phyloP scores from a whole-genome alignment of 2,888 invertebrate species.

The Trissoscelio sp. region DNA sequence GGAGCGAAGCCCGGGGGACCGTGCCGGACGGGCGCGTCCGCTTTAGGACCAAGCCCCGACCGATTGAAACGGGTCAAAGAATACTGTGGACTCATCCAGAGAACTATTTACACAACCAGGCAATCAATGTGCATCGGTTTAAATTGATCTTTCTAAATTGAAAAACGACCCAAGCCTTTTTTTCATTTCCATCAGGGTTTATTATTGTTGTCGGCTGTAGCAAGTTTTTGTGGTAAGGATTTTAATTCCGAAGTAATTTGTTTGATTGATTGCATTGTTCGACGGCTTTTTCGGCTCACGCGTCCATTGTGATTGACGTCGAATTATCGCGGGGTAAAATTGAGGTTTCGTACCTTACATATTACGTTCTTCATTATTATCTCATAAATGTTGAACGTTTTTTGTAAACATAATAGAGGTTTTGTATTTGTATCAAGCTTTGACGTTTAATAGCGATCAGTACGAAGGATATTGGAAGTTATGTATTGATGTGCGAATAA shows the following conservation, averaged over 20 bases:
- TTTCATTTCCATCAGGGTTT: conserved; percentile 12
- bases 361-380: not conserved
- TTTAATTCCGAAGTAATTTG: conserved; percentile 27
- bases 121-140: conserved; percentile 4
- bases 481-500: too few species aligned
- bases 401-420: too few species aligned
- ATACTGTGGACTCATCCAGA: conserved; percentile 12
- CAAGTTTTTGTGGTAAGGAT: conserved; percentile 8
- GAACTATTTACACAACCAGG: conserved; percentile 34
- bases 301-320: conserved; percentile 1
- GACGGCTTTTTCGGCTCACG: not conserved
- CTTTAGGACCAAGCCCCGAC: not conserved
- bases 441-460: too few species aligned
- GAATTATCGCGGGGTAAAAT: conserved; percentile 3
- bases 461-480: too few species aligned
- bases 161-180: conserved; percentile 1
- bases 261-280: conserved; percentile 22
- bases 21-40: not conserved
- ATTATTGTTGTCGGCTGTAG: not conserved
- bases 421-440: too few species aligned
- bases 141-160: conserved; percentile 35
- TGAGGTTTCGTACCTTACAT: not conserved
- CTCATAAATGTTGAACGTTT: not conserved
- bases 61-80: conserved; percentile 3
- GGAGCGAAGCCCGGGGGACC: not conserved